Base-by-base conservation (phyloP, 2,888 invertebrate genomes). In the Cremastinae sp. region DNA sequence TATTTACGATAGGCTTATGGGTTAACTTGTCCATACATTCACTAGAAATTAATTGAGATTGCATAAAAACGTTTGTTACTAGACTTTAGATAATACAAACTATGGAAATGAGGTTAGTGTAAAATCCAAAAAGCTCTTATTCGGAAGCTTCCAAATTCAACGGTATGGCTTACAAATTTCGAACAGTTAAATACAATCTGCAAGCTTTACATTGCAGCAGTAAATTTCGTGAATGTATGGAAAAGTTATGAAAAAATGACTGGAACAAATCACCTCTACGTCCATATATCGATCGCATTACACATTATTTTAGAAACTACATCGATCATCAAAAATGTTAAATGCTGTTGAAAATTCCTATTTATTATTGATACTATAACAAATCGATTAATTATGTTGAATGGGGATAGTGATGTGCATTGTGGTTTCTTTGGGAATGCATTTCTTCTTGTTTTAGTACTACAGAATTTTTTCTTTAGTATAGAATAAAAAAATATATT, bases 21-120 rank as follows among this genome's bases (percentile, higher is more conserved):
- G n/a, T 3, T 1, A 8, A n/a, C n/a, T n/a, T n/a, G 14, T 22
- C 51, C 39, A 37, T 51, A 43, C 59, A 55, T 61, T 61, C 66
- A 49, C 53, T 41, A 18, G 49, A 62, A 72, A 62, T 51, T 49
- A 62, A 66, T 55, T 62, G 53, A 8, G 22, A 18, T 28, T 2
- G 41, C 39, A 14, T 14, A 14, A 28, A 65, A 53, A 53, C 53
- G 22, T 53, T 53, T 16, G 22, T 41, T 22, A 41, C 22, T 53
- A 22, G 5, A 41, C 47, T 20, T 7, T 41, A 43, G 20, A 10
- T 9, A 16, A 28, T 16, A 22, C 14, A 39, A 20, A 20, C 14
- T 62, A 20, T 22, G 12, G 10, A 9, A 51, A 51, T 39, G 9
- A 51, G 37, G 16, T 14, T 8, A 20, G 14, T 5, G 22, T 22